Conservation (phyloP, 2,113 vertebrate genomes). For the Urocolius indicus region DNA sequence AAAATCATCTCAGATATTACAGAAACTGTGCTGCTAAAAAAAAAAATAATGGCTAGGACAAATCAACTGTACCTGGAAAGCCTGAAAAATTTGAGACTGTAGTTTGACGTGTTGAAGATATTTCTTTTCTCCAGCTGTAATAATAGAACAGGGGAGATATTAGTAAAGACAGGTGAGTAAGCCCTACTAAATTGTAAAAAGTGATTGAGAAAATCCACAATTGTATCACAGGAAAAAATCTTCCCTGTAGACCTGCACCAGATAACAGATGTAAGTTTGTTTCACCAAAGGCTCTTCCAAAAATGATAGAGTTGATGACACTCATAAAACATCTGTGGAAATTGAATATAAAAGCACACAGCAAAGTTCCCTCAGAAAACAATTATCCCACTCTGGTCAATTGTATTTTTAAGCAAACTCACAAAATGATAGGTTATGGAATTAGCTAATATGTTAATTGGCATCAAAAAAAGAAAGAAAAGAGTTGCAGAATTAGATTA, state of each 20-base stretch:
- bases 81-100: neutral
- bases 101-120: neutral
- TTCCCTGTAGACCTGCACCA: neutral
- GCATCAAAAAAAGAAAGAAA: neutral
- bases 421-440: neutral
- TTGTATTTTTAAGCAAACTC: neutral
- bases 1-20: neutral
- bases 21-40: neutral
- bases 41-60: neutral
- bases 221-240: neutral
- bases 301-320: neutral
- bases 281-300: neutral
- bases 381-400: neutral
- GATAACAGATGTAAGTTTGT: neutral
- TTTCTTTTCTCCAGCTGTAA: neutral
- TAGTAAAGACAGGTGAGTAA: neutral
- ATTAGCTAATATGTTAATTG: neutral
- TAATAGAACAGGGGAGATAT: neutral
- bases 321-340: neutral
- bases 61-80: neutral
- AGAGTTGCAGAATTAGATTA: neutral
- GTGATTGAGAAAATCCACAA: neutral
- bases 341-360: neutral
- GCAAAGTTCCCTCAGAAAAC: neutral
- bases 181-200: neutral